A percentile compares a stretch with the other conserved stretches of the same genome.
These are phyloP conservation scores for Agonopterix heracliana DNA, from an alignment of 2,888 invertebrate species.

Conservation along the genomic window DNA sequence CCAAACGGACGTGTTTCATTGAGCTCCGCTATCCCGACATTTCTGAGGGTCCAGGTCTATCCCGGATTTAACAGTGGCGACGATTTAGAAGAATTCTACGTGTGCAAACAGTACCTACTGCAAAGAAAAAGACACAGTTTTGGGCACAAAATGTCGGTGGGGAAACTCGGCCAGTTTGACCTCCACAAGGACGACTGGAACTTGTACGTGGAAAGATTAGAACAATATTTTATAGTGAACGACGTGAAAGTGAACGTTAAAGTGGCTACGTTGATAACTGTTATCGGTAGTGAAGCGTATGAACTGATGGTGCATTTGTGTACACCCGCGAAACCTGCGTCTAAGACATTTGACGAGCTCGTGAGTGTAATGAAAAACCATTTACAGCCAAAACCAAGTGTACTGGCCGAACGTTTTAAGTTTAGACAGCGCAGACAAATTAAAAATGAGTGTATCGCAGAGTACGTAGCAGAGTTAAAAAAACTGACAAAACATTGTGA, in stretches of 20 bases:
- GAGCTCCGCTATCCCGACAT: background rate
- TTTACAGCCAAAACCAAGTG: constrained; percentile 4
- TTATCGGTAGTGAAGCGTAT: constrained; percentile 4
- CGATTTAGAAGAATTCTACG: background rate
- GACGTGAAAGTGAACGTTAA: constrained; percentile 1
- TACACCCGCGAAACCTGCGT: constrained; percentile 7
- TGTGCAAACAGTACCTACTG: background rate
- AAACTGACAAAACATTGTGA: constrained; percentile 7
- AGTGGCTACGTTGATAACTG: constrained; percentile 10
- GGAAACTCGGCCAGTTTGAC: constrained; percentile 9
- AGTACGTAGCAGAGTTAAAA: constrained; percentile 7
- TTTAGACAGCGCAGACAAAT: constrained; percentile 7
- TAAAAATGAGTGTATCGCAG: background rate
- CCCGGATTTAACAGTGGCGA: background rate
- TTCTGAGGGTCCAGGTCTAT: too few species aligned
- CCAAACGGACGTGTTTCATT: too few species aligned
- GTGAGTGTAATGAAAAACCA: constrained; percentile 5
- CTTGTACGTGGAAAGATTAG: constrained; percentile 1
- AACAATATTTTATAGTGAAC: constrained; percentile 6
- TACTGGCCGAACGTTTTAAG: constrained; percentile 8
- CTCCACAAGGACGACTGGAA: background rate
- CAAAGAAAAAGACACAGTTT: too few species aligned
- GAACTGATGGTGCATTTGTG: constrained; percentile 5
- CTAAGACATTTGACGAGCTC: constrained; percentile 1
- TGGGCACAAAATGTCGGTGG: constrained; percentile 1